phyloP scores from a whole-genome alignment of 2,888 invertebrate genomes.

The Agrochola litura region DNA sequence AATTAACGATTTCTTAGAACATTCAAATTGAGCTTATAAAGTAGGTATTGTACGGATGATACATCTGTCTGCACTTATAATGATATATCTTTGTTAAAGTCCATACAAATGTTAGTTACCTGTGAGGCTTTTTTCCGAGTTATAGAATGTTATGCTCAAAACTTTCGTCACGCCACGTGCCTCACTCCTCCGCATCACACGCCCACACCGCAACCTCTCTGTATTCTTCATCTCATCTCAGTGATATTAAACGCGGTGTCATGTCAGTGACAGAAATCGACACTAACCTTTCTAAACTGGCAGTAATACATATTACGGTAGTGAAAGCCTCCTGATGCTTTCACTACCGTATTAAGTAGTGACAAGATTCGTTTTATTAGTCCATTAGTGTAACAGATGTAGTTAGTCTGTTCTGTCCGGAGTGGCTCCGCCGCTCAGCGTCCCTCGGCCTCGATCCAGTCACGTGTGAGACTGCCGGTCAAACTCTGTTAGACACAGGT shows the following conservation, averaged over 20 bases:
- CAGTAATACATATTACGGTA: neutral
- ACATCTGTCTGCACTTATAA: neutral
- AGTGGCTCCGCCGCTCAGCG: no score
- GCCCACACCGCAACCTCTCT: neutral
- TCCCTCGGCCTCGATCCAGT: neutral
- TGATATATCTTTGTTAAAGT: neutral
- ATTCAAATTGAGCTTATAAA: neutral
- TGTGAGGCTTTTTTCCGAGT: neutral
- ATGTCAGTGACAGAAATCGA: neutral
- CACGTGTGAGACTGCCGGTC: conserved; percentile 25
- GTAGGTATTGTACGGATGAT: no score
- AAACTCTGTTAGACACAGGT: conserved; percentile 30
- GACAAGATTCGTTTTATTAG: conserved; percentile 16
- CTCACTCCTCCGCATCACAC: neutral
- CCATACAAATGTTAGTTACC: neutral
- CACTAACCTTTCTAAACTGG: no score
- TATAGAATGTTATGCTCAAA: neutral
- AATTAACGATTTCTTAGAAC: conserved; percentile 12
- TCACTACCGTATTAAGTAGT: no score
- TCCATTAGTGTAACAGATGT: conserved; percentile 5
- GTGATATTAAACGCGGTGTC: neutral
- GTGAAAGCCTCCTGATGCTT: no score
- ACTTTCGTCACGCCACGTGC: no score
- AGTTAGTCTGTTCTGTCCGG: neutral
- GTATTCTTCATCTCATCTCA: neutral